Conservation (phyloP, 2,113 vertebrate species). For the Andinoacara biseriatus region DNA sequence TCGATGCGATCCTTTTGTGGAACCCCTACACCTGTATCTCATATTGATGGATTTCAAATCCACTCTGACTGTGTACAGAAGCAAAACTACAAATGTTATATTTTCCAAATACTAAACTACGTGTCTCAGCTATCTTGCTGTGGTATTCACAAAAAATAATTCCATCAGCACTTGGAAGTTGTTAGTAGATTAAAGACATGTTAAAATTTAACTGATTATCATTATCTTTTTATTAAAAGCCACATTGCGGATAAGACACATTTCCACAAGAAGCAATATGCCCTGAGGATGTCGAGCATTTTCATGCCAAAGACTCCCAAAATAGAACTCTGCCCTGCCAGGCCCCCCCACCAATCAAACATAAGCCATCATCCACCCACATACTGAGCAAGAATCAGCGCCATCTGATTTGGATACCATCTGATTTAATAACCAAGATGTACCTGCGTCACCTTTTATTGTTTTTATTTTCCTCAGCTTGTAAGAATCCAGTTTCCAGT, state of each 20-base stretch:
- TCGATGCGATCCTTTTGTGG: too few relatives aligned
- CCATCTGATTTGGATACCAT: slow-evolving; percentile 4
- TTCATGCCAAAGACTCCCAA: slow-evolving; percentile 31
- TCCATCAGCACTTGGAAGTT: too few relatives aligned
- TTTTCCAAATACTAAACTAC: too few relatives aligned
- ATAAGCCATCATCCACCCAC: slow-evolving; percentile 44
- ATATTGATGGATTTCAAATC: not conserved
- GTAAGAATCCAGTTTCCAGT: not conserved
- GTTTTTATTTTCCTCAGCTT: not conserved
- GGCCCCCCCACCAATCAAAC: slow-evolving; percentile 33
- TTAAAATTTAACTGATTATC: not conserved
- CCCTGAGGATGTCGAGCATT: not conserved
- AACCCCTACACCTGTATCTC: not conserved
- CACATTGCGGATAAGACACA: not conserved
- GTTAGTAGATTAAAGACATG: too few relatives aligned
- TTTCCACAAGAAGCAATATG: not conserved
- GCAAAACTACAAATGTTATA: not conserved
- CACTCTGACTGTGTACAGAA: not conserved
- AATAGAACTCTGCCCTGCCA: slow-evolving; percentile 34
- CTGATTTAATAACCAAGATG: not conserved
- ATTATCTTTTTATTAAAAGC: not conserved
- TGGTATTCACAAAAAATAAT: too few relatives aligned
- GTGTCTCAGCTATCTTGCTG: too few relatives aligned
- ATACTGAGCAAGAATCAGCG: slow-evolving; percentile 10
- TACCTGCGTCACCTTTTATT: not conserved